Evolutionary conservation across 2,888 invertebrate genomes (phyloP), one percentile per base, ranked within the genome.

Genomic region (Cantharis rustica): DNA sequence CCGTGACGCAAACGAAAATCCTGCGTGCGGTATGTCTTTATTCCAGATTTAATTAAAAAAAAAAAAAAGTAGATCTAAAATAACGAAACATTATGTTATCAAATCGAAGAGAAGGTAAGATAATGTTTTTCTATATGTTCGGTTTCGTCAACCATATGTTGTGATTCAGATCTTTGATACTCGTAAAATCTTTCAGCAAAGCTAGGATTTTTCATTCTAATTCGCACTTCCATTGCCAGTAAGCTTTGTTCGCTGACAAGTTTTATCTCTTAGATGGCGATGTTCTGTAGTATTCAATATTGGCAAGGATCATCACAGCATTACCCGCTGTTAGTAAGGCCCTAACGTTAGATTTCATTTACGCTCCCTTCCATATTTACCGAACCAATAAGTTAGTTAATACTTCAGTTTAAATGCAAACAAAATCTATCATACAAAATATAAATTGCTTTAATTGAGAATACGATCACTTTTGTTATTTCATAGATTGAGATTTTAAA

Each of bases 221-320:
- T 85, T 84, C 85, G 82, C 82, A 83, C 85, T 85, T 85, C 82
- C 83, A 80, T 76, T 82, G 79, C 82, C 79, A 79, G 64, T 79
- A 81, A 82, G 85, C 84, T 85, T 85, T 86, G 82, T 81, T 81
- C 83, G 84, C 79, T 84, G 86, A 85, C 85, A 86, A 86, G 84
- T 86, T 85, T 85, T 84, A 85, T 85, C 85, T 84, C 82, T 84
- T 83, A 82, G 84, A 83, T 81, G 82, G 81, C 82, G 82, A 84
- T 84, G 84, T 83, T 84, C 82, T 84, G 83, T 84, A 85, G 83
- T 85, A 84, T 85, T 85, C 84, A 85, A 85, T 85, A 85, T 85
- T 84, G 84, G 82, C 81, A 81, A 81, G 82, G 79, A 84, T 82
- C 82, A 82, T 82, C 82, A 81, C 83, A 83, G 81, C 84, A 69